Conservation (phyloP, 2,113 vertebrate genomes). For the Brachyhypopomus occidentalis region DNA sequence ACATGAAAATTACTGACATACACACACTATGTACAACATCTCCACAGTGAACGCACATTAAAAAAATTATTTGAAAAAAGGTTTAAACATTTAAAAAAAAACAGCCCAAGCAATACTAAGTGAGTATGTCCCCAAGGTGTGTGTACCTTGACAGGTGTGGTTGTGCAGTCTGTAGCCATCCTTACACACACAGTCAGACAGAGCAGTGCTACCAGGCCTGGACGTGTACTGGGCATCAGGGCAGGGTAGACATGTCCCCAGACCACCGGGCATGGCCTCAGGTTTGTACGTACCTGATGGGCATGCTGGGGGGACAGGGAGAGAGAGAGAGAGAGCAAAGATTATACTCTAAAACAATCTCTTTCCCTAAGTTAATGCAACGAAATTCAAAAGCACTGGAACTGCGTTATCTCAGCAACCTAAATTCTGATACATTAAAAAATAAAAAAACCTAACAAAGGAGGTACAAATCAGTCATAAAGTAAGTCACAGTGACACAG, state of each 20-base stretch:
- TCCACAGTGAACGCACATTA: background rate
- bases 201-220: constrained; percentile 86
- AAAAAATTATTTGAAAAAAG: background rate
- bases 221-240: constrained; percentile 87
- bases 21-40: no score
- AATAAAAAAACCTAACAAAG: background rate
- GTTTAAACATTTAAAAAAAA: no score
- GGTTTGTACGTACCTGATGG: constrained; percentile 92
- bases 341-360: background rate
- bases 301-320: constrained; percentile 77
- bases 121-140: no score
- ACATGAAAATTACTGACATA: background rate
- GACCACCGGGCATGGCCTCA: constrained; percentile 86
- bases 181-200: constrained; percentile 83
- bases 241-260: constrained; percentile 83
- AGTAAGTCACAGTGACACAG: background rate
- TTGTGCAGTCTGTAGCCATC: constrained; percentile 80
- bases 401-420: background rate
- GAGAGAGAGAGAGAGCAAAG: background rate
- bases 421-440: background rate
- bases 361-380: no score
- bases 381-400: background rate
- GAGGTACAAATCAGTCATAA: background rate
- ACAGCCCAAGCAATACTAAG: background rate
- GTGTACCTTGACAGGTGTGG: constrained; percentile 84